These are phyloP conservation scores for Auanema freiburgensis DNA, from an alignment of 2,888 invertebrate genomes.

Conservation along the genomic window DNA sequence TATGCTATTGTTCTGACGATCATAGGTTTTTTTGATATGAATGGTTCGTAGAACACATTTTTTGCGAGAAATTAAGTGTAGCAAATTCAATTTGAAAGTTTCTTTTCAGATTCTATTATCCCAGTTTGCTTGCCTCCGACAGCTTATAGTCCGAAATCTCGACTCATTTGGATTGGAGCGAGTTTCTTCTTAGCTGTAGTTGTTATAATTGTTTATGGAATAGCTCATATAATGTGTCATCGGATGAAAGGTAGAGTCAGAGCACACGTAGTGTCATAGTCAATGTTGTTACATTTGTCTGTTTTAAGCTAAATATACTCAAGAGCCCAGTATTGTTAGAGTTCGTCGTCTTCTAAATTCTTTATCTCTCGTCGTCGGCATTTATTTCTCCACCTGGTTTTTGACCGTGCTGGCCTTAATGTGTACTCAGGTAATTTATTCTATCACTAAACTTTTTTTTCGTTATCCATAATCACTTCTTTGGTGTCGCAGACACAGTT, in stretches of 20 bases:
- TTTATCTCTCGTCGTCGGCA: slow-evolving; percentile 31
- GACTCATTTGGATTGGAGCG: slow-evolving; percentile 33
- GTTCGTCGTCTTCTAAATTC: slow-evolving; percentile 38
- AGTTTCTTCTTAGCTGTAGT: slow-evolving; percentile 33
- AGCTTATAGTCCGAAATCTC: slow-evolving; percentile 32
- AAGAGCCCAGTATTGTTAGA: slow-evolving; percentile 24
- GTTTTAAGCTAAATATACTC: slow-evolving; percentile 23
- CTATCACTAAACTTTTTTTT: too few relatives aligned
- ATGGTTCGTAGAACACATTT: slow-evolving; percentile 10
- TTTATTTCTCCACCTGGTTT: slow-evolving; percentile 45
- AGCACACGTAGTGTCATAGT: too few relatives aligned
- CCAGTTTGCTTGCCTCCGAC: slow-evolving; percentile 40
- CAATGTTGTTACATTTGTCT: too few relatives aligned
- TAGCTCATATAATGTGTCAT: slow-evolving; percentile 32
- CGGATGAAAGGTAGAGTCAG: slow-evolving; percentile 23
- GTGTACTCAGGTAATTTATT: slow-evolving; percentile 32
- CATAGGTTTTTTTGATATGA: slow-evolving; percentile 22
- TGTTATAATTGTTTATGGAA: slow-evolving; percentile 35
- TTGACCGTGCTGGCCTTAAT: slow-evolving; percentile 38
- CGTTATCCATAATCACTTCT: too few relatives aligned
- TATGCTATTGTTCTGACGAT: slow-evolving; percentile 26
- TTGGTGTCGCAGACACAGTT: too few relatives aligned
- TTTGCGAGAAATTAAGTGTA: neutral
- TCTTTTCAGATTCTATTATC: slow-evolving; percentile 23
- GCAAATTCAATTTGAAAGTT: neutral